Conservation (phyloP, 1,140 invertebrate species). For the Drosophila melanica region DNA sequence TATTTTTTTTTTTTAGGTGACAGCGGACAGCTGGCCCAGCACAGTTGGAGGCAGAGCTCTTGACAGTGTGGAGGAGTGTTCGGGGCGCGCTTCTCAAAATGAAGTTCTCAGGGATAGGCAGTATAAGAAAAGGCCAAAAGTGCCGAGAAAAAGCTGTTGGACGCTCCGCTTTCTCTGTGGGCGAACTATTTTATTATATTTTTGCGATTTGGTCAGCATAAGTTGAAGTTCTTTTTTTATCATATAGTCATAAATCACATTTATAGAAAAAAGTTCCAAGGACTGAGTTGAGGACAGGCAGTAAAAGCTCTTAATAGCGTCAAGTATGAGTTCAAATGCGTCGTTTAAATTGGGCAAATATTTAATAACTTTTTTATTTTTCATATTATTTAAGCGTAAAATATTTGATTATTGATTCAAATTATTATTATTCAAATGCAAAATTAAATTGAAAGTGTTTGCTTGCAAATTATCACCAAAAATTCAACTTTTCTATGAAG, state of each 20-base stretch:
- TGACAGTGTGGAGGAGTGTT: slow-evolving; percentile 6
- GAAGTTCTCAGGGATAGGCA: slow-evolving; percentile 39
- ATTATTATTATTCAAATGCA: no score
- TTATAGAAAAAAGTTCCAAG: slow-evolving; percentile 12
- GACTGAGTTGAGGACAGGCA: not conserved
- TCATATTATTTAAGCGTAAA: not conserved
- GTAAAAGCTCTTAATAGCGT: slow-evolving; percentile 20
- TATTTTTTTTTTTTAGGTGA: slow-evolving; percentile 36
- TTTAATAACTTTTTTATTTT: not conserved
- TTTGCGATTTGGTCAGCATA: slow-evolving; percentile 42
- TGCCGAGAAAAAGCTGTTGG: not conserved
- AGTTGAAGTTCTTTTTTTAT: slow-evolving; percentile 18
- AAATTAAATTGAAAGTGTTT: no score
- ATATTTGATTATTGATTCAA: no score
- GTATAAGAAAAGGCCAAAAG: slow-evolving; percentile 4
- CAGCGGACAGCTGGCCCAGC: slow-evolving; percentile 67
- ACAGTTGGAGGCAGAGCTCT: slow-evolving; percentile 38
- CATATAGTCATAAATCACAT: slow-evolving; percentile 46
- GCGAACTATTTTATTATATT: slow-evolving; percentile 39
- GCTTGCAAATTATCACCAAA: no score
- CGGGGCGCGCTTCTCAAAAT: slow-evolving; percentile 27
- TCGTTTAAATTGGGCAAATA: not conserved
- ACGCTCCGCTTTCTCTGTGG: slow-evolving; percentile 2
- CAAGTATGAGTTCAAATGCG: not conserved
- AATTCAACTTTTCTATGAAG: no score